Evolutionary conservation across 1,140 invertebrate genomes (phyloP).

Genomic region (Drosophila asahinai): DNA sequence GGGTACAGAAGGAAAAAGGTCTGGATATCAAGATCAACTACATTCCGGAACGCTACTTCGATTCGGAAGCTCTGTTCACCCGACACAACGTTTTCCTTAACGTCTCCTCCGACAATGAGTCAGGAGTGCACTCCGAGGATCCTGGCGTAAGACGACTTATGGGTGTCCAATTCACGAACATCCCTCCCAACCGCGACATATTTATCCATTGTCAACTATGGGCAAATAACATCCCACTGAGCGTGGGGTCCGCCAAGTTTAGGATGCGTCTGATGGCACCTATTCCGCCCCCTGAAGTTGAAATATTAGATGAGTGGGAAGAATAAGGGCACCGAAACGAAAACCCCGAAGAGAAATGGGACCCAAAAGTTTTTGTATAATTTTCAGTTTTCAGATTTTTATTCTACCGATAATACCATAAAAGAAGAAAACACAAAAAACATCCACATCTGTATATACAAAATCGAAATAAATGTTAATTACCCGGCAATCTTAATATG

Average conservation of each 20-base stretch:
- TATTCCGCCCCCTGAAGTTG: not conserved
- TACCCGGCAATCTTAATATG: no score
- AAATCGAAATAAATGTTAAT: no score
- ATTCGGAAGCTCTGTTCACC: slow-evolving; percentile 32
- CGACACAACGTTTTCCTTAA: slow-evolving; percentile 1
- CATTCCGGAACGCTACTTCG: slow-evolving; percentile 39
- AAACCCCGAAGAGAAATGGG: not conserved
- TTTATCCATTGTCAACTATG: slow-evolving; percentile 40
- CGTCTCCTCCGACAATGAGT: slow-evolving; percentile 19
- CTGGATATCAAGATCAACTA: slow-evolving; percentile 12
- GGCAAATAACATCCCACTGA: slow-evolving; percentile 58
- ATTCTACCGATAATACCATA: no score
- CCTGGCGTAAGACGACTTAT: slow-evolving; percentile 37
- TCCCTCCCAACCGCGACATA: slow-evolving; percentile 31
- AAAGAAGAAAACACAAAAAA: no score
- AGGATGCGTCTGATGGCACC: not conserved
- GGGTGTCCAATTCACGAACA: slow-evolving; percentile 22
- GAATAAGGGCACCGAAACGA: not conserved
- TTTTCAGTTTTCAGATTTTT: no score
- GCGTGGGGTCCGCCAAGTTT: slow-evolving; percentile 28
- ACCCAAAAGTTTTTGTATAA: not conserved
- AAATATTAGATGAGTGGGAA: slow-evolving; percentile 8
- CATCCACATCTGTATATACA: no score
- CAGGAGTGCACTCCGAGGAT: not conserved
- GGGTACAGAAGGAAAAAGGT: not conserved